Evolutionary conservation across 2,113 vertebrate species (phyloP).

Genomic region (Siniperca knerii): DNA sequence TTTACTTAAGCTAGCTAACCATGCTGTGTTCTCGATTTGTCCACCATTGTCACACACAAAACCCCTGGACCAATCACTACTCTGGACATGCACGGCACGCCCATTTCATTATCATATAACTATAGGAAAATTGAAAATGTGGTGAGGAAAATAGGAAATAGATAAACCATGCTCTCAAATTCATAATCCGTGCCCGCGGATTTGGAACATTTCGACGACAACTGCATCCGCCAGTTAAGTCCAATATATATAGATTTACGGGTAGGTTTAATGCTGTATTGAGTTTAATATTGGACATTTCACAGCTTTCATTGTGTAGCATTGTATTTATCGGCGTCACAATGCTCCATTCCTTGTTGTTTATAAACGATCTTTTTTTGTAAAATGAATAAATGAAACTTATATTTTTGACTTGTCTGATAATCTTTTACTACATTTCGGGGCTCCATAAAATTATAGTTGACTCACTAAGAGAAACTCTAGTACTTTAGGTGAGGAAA

Average conservation of each 20-base stretch:
- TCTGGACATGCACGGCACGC: background rate
- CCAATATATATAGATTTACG: too few species aligned
- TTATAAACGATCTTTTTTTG: too few species aligned
- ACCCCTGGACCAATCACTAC: too few species aligned
- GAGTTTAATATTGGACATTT: too few species aligned
- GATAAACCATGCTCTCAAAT: background rate
- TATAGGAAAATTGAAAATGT: background rate
- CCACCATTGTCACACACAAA: background rate
- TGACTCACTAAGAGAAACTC: background rate
- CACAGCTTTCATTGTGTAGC: too few species aligned
- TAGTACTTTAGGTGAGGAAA: constrained; percentile 7
- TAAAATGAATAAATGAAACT: background rate
- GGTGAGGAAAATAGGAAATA: background rate
- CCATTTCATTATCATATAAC: background rate
- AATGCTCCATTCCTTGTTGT: too few species aligned
- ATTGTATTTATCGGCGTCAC: too few species aligned
- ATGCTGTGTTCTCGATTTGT: background rate
- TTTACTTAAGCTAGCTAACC: background rate
- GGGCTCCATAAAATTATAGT: background rate
- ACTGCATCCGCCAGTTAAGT: too few species aligned
- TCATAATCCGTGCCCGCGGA: too few species aligned
- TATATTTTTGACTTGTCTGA: background rate
- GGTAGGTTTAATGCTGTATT: too few species aligned
- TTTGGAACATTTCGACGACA: too few species aligned
- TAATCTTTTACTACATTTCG: background rate